Evolutionary conservation across 2,797 vertebrate genomes (phyloP).

Genomic region (Onychomys leucogaster): DNA sequence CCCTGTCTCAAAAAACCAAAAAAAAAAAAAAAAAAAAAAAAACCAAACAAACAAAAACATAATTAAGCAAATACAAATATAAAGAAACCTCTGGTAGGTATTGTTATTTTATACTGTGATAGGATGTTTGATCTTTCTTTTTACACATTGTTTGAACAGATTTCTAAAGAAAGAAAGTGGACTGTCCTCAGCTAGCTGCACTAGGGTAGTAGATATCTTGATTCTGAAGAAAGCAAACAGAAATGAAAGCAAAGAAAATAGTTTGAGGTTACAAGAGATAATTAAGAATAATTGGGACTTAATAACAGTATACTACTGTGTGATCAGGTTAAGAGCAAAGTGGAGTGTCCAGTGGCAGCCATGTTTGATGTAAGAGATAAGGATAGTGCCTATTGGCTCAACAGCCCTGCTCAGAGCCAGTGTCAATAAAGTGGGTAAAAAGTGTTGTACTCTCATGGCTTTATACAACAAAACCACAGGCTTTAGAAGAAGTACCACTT

Average conservation of each 20-base stretch:
- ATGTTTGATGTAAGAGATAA: not conserved
- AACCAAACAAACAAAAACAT: not conserved
- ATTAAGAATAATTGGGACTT: not conserved
- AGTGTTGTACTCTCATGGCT: not conserved
- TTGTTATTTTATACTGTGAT: not conserved
- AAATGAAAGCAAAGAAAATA: too few species aligned
- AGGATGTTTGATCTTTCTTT: not conserved
- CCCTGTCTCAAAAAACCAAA: too few species aligned
- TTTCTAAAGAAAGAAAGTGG: not conserved
- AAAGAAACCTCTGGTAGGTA: rapidly evolving
- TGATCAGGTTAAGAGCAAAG: not conserved
- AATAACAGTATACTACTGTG: not conserved
- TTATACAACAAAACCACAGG: not conserved
- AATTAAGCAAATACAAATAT: not conserved
- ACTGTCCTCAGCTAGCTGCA: not conserved
- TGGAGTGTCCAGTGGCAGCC: not conserved
- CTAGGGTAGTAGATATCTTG: not conserved
- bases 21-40: too few species aligned
- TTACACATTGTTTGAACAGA: not conserved
- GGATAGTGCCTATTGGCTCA: not conserved
- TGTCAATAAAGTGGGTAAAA: not conserved
- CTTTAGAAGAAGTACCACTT: not conserved
- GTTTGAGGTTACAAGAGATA: rapidly evolving
- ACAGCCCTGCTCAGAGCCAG: not conserved
- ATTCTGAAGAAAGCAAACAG: not conserved